phyloP scores from a whole-genome alignment of 2,888 invertebrate species.

The Xestia xanthographa region DNA sequence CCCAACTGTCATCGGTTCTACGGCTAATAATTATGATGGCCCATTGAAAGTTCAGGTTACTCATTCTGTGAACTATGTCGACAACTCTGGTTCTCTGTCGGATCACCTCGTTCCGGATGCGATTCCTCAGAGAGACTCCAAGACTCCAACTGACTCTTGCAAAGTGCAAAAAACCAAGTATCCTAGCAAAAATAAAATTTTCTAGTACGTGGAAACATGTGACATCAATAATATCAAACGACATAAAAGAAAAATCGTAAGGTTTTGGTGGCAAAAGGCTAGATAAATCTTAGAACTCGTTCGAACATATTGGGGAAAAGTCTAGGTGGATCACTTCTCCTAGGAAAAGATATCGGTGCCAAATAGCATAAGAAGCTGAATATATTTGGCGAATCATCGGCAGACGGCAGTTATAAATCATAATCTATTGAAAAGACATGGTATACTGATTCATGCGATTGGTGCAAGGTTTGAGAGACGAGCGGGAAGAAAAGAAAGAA shows the following conservation, averaged over 20 bases:
- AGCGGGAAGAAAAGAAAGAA: neutral
- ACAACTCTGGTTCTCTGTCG: too few species aligned
- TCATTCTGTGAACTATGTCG: too few species aligned
- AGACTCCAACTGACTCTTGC: too few species aligned
- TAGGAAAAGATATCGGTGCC: constrained; percentile 32
- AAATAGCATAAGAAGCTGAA: constrained; percentile 51
- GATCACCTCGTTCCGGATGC: too few species aligned
- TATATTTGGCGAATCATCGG: constrained; percentile 64
- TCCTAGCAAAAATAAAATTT: too few species aligned
- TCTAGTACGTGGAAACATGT: too few species aligned
- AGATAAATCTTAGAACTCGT: neutral
- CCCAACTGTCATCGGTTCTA: too few species aligned
- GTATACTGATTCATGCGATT: constrained; percentile 65
- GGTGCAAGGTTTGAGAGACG: constrained; percentile 31
- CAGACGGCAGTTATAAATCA: constrained; percentile 70
- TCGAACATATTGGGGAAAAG: neutral
- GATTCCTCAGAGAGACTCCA: too few species aligned
- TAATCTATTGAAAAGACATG: constrained; percentile 69
- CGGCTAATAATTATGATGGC: too few species aligned
- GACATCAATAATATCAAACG: neutral
- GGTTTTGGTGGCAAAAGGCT: neutral
- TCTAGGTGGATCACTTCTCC: neutral
- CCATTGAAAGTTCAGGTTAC: too few species aligned
- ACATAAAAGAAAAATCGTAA: neutral
- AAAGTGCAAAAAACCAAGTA: too few species aligned